Conservation (phyloP, 2,113 vertebrate species). For the Calypte anna region DNA sequence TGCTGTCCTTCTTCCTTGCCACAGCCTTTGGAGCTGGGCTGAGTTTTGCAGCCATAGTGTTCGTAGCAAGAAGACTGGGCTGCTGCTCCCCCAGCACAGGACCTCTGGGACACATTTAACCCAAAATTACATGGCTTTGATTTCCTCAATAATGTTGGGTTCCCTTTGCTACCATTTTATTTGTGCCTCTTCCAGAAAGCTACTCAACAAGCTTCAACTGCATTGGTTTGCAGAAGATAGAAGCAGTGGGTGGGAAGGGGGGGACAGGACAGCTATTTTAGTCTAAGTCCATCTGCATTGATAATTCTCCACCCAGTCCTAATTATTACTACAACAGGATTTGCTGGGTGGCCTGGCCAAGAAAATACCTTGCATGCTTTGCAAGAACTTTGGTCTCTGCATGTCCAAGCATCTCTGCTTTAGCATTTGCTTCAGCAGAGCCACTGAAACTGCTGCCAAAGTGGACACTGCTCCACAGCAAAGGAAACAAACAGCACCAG, state of each 20-base stretch:
- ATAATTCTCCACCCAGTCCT: not conserved
- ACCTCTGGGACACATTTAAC: not conserved
- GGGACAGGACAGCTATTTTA: not conserved
- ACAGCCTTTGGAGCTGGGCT: not conserved
- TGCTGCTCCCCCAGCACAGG: not conserved
- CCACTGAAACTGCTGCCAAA: not conserved
- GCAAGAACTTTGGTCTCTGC: not conserved
- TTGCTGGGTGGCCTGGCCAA: not conserved
- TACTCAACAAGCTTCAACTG: not conserved
- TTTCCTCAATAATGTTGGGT: accelerated
- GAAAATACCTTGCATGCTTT: not conserved
- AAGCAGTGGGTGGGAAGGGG: not conserved
- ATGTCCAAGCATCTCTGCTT: not conserved
- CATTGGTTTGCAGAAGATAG: not conserved
- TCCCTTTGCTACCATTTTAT: not conserved
- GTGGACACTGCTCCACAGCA: accelerated
- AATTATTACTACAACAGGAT: not conserved
- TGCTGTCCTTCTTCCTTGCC: not conserved
- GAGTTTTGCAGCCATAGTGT: not conserved
- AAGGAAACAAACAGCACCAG: not conserved
- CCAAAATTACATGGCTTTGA: not conserved
- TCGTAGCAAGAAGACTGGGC: not conserved
- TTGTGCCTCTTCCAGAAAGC: not conserved
- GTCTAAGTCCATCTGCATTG: not conserved
- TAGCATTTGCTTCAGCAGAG: not conserved